These are phyloP conservation scores for Ganaspis brasiliensis DNA, from an alignment of 2,888 invertebrate genomes.

Conservation along the genomic window DNA sequence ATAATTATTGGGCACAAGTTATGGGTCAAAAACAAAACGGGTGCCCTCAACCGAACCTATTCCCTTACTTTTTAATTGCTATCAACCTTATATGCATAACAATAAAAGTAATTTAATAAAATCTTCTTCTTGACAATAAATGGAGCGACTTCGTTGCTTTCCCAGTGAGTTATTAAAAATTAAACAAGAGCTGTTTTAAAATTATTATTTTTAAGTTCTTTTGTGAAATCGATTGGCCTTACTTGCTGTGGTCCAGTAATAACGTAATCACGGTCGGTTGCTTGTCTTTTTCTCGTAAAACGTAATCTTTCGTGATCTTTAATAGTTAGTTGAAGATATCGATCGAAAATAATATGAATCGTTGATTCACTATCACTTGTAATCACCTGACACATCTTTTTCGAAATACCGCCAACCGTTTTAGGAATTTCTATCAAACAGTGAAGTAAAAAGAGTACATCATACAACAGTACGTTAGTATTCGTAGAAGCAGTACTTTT, in stretches of 20 bases:
- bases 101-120: conserved; percentile 55
- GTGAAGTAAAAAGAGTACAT: conserved; percentile 62
- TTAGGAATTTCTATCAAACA: conserved; percentile 64
- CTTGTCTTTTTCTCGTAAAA: not conserved
- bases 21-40: no score
- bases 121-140: conserved; percentile 53
- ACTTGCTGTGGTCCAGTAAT: conserved; percentile 42
- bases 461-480: conserved; percentile 60
- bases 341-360: conserved; percentile 69
- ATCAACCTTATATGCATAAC: conserved; percentile 52
- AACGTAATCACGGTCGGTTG: not conserved
- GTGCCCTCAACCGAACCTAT: no score
- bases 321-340: conserved; percentile 61
- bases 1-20: no score
- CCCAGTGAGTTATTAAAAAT: conserved; percentile 55
- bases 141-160: conserved; percentile 50
- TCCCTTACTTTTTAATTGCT: no score
- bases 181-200: conserved; percentile 57
- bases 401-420: conserved; percentile 68
- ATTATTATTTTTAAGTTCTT: conserved; percentile 50
- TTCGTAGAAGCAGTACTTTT: not conserved
- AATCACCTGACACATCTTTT: conserved; percentile 66
- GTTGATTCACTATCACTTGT: conserved; percentile 62
- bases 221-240: conserved; percentile 49
- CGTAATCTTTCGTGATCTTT: conserved; percentile 57